phyloP scores from a whole-genome alignment of 1,140 invertebrate species.

The Trichonephila clavata region DNA sequence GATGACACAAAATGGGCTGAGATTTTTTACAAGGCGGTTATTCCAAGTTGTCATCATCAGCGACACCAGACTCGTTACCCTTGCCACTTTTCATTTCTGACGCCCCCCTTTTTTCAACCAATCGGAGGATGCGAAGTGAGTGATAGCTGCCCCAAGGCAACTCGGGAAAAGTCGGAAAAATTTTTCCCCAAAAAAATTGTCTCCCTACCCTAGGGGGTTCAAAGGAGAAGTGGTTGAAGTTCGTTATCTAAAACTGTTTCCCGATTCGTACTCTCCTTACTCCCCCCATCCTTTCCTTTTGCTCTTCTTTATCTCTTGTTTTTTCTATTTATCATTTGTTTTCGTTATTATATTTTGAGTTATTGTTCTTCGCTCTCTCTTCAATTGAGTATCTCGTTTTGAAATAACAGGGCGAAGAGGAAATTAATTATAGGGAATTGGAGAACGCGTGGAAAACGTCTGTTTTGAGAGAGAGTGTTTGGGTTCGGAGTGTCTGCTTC shows the following conservation, averaged over 20 bases:
- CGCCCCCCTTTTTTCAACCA: not conserved
- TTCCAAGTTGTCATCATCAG: slow-evolving; percentile 41
- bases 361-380: not conserved
- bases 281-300: not conserved
- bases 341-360: not conserved
- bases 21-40: slow-evolving; percentile 5
- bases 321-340: too few relatives aligned
- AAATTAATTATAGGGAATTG: not conserved
- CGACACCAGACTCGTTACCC: not conserved
- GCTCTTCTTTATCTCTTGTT: not conserved
- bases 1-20: not conserved
- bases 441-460: not conserved
- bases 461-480: not conserved
- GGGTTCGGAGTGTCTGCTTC: too few relatives aligned
- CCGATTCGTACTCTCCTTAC: too few relatives aligned
- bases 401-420: not conserved
- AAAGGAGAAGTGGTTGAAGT: slow-evolving; percentile 9
- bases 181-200: slow-evolving; percentile 37
- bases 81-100: not conserved
- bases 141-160: slow-evolving; percentile 33
- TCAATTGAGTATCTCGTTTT: not conserved
- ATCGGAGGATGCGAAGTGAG: not conserved
- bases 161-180: slow-evolving; percentile 57
- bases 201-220: not conserved
- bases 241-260: slow-evolving; percentile 42